Percentiles rank a stretch among this genome's conserved stretches.
phyloP scores from a whole-genome alignment of 2,888 invertebrate species.

The Camponotus fellah region DNA sequence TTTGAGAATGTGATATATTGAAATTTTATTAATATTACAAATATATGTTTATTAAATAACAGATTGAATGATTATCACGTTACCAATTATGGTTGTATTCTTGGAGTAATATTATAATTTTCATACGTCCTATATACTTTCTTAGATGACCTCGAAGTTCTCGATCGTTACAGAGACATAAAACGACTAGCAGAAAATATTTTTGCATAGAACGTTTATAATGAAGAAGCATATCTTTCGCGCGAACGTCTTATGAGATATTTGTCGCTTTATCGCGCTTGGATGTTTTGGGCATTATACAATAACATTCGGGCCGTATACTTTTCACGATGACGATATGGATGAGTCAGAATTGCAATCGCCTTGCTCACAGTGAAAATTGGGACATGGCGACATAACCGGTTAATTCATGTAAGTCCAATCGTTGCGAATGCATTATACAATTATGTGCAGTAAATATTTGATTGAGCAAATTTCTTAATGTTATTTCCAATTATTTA shows the following conservation, averaged over 20 bases:
- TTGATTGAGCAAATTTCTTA: not conserved
- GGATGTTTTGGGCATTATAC: slow-evolving; percentile 21
- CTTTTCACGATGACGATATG: slow-evolving; percentile 45
- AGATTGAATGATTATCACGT: not conserved
- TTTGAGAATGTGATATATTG: not conserved
- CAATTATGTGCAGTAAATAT: not conserved
- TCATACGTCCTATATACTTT: slow-evolving; percentile 17
- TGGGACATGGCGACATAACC: slow-evolving; percentile 63
- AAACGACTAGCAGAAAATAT: not conserved
- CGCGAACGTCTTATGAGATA: not conserved
- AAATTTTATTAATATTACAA: slow-evolving; percentile 14
- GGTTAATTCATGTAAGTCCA: slow-evolving; percentile 63
- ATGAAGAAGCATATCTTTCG: slow-evolving; percentile 2
- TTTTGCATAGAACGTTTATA: not conserved
- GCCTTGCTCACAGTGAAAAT: slow-evolving; percentile 62
- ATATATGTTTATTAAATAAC: not conserved
- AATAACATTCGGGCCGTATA: not conserved
- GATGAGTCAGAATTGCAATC: slow-evolving; percentile 64
- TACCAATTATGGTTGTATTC: not conserved
- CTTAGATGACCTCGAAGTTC: not conserved
- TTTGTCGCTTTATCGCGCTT: slow-evolving; percentile 8
- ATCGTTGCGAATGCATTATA: slow-evolving; percentile 13
- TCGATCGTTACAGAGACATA: slow-evolving; percentile 6
- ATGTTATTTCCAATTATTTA: not conserved
- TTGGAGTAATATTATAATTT: slow-evolving; percentile 12